Evolutionary conservation across 2,888 invertebrate genomes (phyloP), one percentile per base, ranked within the genome.

Genomic region (Heliconius sara): DNA sequence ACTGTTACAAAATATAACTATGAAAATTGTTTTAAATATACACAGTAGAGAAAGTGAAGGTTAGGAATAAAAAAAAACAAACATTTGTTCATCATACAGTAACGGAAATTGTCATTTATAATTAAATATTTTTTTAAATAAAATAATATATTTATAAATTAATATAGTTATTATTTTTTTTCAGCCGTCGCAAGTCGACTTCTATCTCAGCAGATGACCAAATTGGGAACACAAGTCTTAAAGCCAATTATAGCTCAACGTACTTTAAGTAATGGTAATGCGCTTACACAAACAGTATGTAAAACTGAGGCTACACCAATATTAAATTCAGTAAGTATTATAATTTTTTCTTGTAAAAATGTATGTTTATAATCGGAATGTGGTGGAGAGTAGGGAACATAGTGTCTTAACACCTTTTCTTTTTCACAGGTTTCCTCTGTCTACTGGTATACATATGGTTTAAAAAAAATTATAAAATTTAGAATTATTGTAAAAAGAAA

Each of bases 181-280:
- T 0, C 89, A 95, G 94, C 83, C 81, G 93, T 91, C 84, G 85
- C 88, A 83, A 90, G 86, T 83, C 85, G 88, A 52, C 60, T 88
- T 22, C 87, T 92, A 66, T 83, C 86, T 47, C 92, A 92, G 83
- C 94, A 94, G 80, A 79, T 90, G 39, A 88, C 90, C 89, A 87
- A 86, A 79, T 81, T 93, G 70, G 87, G 89, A 10, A 88, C 91
- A 39, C 91, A 91, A 0, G 80, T 89, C 0, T 57, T 91, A 25
- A 84, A 78, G 19, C 82, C 84, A 80, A 16, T 89, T 86, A 80
- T 78, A 22, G 60, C 80, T 1, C 80, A 83, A 39, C 85, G 87
- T 3, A 84, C 87, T 0, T 76, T 89, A 9, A 82, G 89, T 68
- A 88, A 84, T 47, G 76, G 87, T 0, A 82, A 91, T 66, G 86